phyloP scores from a whole-genome alignment of 2,797 vertebrate genomes.

The Anguilla anguilla region DNA sequence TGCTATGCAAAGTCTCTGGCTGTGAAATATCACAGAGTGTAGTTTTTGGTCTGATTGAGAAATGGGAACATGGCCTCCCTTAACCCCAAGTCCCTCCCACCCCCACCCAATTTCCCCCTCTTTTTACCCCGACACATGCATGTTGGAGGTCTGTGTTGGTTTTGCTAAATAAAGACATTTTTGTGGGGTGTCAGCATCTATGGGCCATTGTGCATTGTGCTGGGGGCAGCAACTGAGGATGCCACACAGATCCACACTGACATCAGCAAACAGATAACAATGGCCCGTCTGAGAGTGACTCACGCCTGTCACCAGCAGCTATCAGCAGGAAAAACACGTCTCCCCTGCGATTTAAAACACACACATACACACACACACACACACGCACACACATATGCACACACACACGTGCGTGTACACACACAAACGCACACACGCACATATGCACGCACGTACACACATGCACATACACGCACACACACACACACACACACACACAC shows the following conservation, averaged over 20 bases:
- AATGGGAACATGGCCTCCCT: not conserved
- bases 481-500: not conserved
- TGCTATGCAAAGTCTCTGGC: not conserved
- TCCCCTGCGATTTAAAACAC: too few species aligned
- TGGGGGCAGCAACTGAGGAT: constrained; percentile 40
- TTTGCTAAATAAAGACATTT: constrained; percentile 59
- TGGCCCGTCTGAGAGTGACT: constrained; percentile 47
- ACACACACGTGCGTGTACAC: not conserved
- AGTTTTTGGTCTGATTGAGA: not conserved
- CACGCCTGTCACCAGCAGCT: constrained; percentile 42
- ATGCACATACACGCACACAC: not conserved
- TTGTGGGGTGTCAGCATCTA: constrained; percentile 53
- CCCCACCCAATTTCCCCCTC: not conserved
- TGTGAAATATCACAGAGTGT: not conserved
- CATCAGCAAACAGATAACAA: constrained; percentile 63
- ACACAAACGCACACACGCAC: constrained; percentile 10
- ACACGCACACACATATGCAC: not conserved
- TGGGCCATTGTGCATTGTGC: constrained; percentile 50
- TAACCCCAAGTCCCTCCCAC: not conserved
- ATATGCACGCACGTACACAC: constrained; percentile 13
- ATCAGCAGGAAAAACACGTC: constrained; percentile 53
- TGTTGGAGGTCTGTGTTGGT: constrained; percentile 34
- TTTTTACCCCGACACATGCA: constrained; percentile 25
- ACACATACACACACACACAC: constrained; percentile 17
- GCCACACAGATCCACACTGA: constrained; percentile 49